These are phyloP conservation scores for Chlorodrepanis virens DNA, from an alignment of 2,113 vertebrate genomes.

Conservation along the genomic window DNA sequence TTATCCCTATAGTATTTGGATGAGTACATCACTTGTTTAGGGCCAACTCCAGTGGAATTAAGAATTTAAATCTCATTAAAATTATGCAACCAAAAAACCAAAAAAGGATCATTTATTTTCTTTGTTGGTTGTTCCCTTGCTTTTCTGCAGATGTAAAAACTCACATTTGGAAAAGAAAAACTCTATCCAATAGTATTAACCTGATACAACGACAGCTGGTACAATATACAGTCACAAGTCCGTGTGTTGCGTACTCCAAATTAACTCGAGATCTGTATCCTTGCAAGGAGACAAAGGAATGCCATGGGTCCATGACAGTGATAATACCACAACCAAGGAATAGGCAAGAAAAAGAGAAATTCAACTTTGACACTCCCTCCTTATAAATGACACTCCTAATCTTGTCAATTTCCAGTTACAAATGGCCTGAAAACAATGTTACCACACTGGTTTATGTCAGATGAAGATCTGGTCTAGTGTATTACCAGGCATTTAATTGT, in stretches of 20 bases:
- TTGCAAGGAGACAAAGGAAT: not conserved
- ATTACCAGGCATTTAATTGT: not conserved
- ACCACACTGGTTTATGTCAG: not conserved
- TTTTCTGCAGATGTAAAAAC: not conserved
- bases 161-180: not conserved
- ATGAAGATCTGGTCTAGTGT: not conserved
- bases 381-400: not conserved
- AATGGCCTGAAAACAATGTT: not conserved
- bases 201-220: not conserved
- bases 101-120: not conserved
- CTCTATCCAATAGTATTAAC: not conserved
- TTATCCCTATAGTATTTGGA: not conserved
- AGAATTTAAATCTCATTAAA: not conserved
- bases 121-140: not conserved
- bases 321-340: not conserved
- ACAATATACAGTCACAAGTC: not conserved
- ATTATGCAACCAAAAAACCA: not conserved
- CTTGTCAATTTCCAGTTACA: not conserved
- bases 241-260: not conserved
- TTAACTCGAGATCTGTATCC: not conserved
- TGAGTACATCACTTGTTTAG: not conserved
- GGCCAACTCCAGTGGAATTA: not conserved
- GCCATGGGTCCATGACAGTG: not conserved
- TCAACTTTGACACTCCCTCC: not conserved
- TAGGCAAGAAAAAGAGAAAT: not conserved